Conservation (phyloP, 1,140 invertebrate genomes). For the Plectrocnemia conspersa region DNA sequence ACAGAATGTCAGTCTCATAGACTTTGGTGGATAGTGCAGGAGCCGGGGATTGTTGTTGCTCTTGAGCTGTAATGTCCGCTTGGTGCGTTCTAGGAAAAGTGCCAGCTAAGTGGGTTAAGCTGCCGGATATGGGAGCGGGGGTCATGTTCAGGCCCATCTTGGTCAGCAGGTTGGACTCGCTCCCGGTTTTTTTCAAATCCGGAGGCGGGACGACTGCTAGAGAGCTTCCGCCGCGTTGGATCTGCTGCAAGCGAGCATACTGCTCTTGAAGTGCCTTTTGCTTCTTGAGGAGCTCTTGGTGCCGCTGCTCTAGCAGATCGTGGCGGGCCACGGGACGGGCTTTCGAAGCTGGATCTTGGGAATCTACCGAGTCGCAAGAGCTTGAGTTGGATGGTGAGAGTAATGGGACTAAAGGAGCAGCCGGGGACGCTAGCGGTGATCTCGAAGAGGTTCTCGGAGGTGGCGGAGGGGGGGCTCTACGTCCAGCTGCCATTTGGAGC, state of each 20-base stretch:
- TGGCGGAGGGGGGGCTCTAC: slow-evolving; percentile 78
- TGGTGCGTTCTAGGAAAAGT: slow-evolving; percentile 34
- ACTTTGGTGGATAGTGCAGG: slow-evolving; percentile 56
- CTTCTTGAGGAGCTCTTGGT: slow-evolving; percentile 80
- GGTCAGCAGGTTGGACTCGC: slow-evolving; percentile 79
- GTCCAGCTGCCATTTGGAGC: slow-evolving; percentile 58
- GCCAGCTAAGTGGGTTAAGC: slow-evolving; percentile 43
- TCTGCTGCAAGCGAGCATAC: slow-evolving; percentile 77
- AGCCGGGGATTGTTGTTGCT: slow-evolving; percentile 36
- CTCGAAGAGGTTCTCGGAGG: slow-evolving; percentile 77
- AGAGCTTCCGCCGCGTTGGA: slow-evolving; percentile 70
- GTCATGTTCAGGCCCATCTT: slow-evolving; percentile 73
- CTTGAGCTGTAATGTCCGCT: slow-evolving; percentile 27
- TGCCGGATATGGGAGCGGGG: slow-evolving; percentile 41
- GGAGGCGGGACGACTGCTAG: slow-evolving; percentile 58
- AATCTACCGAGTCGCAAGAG: slow-evolving; percentile 73
- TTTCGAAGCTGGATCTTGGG: slow-evolving; percentile 58
- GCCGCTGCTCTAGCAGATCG: slow-evolving; percentile 73
- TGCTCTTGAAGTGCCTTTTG: slow-evolving; percentile 84
- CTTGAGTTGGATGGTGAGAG: slow-evolving; percentile 58
- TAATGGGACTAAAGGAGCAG: slow-evolving; percentile 39
- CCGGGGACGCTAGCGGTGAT: slow-evolving; percentile 73
- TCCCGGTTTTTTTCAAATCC: slow-evolving; percentile 81
- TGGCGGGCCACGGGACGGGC: slow-evolving; percentile 58
- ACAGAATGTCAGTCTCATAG: slow-evolving; percentile 88